These are phyloP conservation scores for Brachirus orientalis DNA, from an alignment of 2,113 vertebrate species.

Conservation along the genomic window DNA sequence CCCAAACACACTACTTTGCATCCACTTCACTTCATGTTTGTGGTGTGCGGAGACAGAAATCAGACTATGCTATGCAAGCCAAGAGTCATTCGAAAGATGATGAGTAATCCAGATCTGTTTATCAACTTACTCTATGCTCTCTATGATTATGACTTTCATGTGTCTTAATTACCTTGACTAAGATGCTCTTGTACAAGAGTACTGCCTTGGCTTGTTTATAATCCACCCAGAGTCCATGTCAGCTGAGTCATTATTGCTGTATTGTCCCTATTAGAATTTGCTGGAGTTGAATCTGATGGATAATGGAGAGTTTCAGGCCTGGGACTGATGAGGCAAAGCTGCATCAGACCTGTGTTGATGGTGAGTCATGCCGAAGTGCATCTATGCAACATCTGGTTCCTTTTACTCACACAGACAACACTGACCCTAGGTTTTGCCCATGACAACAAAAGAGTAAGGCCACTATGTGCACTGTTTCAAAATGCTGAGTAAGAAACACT, in stretches of 20 bases:
- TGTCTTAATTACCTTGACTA: conserved; percentile 2
- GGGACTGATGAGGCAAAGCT: conserved; percentile 25
- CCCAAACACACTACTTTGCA: not conserved
- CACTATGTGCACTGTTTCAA: conserved; percentile 26
- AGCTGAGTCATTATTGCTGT: not conserved
- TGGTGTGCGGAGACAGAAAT: not conserved
- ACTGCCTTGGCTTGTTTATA: not conserved
- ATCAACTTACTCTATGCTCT: not conserved
- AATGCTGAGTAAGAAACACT: conserved; percentile 34
- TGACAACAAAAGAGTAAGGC: conserved; percentile 44
- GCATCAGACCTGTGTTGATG: conserved; percentile 20
- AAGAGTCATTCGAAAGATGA: conserved; percentile 11
- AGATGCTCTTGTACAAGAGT: conserved; percentile 14
- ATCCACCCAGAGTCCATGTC: not conserved
- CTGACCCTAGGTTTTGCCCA: conserved; percentile 35
- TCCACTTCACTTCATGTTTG: conserved; percentile 2
- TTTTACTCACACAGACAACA: conserved; percentile 28
- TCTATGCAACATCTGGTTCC: conserved; percentile 70
- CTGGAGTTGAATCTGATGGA: conserved; percentile 15
- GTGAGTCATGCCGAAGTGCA: conserved; percentile 55
- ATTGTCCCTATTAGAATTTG: not conserved
- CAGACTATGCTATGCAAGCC: not conserved
- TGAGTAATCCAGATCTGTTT: conserved; percentile 5
- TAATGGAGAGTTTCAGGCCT: conserved; percentile 16
- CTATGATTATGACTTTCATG: conserved; percentile 7